Conservation (phyloP, 2,797 vertebrate species). For the Cottoperca gobio region DNA sequence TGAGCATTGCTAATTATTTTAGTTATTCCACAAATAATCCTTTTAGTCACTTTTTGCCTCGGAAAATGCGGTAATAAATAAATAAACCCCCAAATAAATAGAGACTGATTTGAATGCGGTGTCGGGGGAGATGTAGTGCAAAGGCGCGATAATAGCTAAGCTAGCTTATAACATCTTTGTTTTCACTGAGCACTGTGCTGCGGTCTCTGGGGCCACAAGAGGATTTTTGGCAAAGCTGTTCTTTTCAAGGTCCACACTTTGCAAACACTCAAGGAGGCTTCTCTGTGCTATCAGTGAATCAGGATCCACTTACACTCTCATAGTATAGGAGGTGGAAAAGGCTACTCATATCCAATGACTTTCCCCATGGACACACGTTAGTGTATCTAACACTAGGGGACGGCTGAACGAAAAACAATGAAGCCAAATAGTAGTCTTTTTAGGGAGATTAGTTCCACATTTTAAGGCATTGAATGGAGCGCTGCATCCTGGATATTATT, state of each 20-base stretch:
- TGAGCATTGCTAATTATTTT: conserved; percentile 83
- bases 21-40: conserved; percentile 96
- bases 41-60: conserved; percentile 91
- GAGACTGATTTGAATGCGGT: conserved; percentile 89
- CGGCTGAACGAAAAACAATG: conserved; percentile 74
- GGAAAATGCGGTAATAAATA: conserved; percentile 84
- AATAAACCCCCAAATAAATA: conserved; percentile 93
- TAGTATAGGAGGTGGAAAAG: conserved; percentile 54
- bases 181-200: conserved; percentile 80
- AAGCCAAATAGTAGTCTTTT: conserved; percentile 74
- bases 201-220: conserved; percentile 81
- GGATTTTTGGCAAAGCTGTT: conserved; percentile 83
- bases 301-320: conserved; percentile 48
- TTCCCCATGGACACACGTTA: conserved; percentile 65
- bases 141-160: conserved; percentile 87
- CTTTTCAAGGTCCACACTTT: conserved; percentile 81
- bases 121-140: conserved; percentile 92
- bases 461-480: conserved; percentile 80
- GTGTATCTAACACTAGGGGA: conserved; percentile 72
- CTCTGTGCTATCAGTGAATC: conserved; percentile 75
- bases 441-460: conserved; percentile 84
- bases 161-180: conserved; percentile 90
- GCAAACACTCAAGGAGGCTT: conserved; percentile 72
- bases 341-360: conserved; percentile 50
- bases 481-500: conserved; percentile 80